Evolutionary conservation across 2,113 vertebrate genomes (phyloP).

Genomic region (Progne subis): DNA sequence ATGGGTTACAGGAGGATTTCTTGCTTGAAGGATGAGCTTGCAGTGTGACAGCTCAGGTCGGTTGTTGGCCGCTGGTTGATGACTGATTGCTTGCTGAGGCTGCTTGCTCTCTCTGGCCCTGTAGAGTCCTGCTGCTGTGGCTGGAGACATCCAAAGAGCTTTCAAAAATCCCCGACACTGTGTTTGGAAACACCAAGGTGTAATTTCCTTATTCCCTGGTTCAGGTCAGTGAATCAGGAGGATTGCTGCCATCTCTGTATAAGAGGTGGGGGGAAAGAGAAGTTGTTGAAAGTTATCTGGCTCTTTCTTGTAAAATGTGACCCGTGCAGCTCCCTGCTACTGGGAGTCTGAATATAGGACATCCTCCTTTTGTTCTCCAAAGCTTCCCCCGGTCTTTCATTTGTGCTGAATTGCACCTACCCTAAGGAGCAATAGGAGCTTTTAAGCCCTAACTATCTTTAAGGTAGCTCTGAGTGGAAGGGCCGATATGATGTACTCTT

Average conservation of each 20-base stretch:
- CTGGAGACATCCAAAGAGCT: background rate
- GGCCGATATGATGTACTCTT: fast-evolving
- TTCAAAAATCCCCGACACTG: background rate
- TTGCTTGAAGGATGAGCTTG: background rate
- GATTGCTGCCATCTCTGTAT: conserved; percentile 15
- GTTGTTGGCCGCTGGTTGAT: background rate
- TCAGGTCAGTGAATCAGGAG: conserved; percentile 32
- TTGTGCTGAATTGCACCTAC: background rate
- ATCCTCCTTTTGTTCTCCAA: conserved; percentile 55
- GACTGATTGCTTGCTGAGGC: background rate
- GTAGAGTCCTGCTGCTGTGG: background rate
- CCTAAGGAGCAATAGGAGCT: background rate
- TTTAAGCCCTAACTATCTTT: background rate
- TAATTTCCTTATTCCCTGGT: background rate
- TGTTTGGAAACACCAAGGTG: background rate
- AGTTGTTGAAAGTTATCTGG: background rate
- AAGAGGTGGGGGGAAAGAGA: background rate
- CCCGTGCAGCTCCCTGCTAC: background rate
- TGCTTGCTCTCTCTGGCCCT: background rate
- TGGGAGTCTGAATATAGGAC: conserved; percentile 46
- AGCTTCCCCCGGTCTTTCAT: background rate
- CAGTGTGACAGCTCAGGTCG: background rate
- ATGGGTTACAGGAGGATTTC: background rate
- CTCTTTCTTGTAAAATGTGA: conserved; percentile 41
- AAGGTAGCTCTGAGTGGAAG: background rate